Base-by-base conservation (phyloP, 2,113 vertebrate genomes). In the Pelvicachromis taeniatus region DNA sequence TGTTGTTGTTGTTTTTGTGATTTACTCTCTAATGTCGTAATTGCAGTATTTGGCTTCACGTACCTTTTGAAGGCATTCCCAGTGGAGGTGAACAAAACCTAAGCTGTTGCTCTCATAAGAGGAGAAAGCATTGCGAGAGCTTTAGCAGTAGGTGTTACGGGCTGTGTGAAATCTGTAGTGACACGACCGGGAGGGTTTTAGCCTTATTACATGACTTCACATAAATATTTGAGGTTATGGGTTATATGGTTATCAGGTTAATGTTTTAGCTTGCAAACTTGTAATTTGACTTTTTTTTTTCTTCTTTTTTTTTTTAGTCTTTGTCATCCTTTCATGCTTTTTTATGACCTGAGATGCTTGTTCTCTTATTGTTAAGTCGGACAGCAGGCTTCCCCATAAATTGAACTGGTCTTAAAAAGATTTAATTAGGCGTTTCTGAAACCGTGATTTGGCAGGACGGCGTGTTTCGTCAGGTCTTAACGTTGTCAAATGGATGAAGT, bases 161-260 rank as follows among this genome's bases (percentile, higher is more conserved):
- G 73, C 11, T 40, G 80, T 53, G 70, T 65, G 86, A 50, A 90
- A 90, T 78, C 55, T 81, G 52, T 52, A 48, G 75, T n/a, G 53
- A 88, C 65, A 63, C 19, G 80, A 87, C 83, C n/a, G 83, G 80
- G 82, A 87, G 38, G 35, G 16, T 75, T 87, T 85, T 61, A 78
- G 48, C 45, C 3, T 59, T 48, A 56, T 61, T 84, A 77, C 78
- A 81, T 83, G 79, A 81, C 75, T 88, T 33, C 65, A 9, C 78
- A 77, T 87, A 81, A 94, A 91, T 90, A 82, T 82, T 87, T 86
- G n/a, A 91, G 86, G 86, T 89, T 77, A 50, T 42, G 68, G 85
- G 38, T 84, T 79, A 91, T 86, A 63, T 35, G 59, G 59, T 87
- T 83, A 77, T 80, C 55, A 54, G 54, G 61, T 89, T 93, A 90